Conservation (phyloP, 1,140 invertebrate genomes). For the Aphelenchoides besseyi region DNA sequence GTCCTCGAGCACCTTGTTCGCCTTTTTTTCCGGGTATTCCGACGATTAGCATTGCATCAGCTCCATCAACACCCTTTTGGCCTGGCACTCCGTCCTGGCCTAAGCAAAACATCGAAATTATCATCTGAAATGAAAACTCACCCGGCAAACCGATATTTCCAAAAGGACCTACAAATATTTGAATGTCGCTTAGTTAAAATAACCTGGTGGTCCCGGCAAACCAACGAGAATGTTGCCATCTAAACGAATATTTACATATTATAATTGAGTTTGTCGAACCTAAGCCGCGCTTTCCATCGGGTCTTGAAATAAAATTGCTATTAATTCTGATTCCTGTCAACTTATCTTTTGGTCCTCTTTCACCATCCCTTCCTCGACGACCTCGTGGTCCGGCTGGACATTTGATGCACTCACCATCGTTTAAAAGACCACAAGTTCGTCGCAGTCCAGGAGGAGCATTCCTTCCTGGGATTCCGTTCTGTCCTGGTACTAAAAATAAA, state of each 20-base stretch:
- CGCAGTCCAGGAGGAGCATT: conserved; percentile 28
- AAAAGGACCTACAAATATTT: not conserved
- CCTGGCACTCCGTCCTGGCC: too few relatives aligned
- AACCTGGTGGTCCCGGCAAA: not conserved
- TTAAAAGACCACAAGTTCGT: conserved; percentile 19
- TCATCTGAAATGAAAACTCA: too few relatives aligned
- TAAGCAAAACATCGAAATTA: too few relatives aligned
- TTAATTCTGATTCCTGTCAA: conserved; percentile 24
- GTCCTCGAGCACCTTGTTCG: too few relatives aligned
- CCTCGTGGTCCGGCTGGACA: conserved; percentile 30
- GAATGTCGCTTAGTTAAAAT: not conserved
- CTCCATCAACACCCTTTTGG: too few relatives aligned
- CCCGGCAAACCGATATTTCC: not conserved
- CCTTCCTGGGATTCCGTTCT: conserved; percentile 26
- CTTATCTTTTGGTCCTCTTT: conserved; percentile 18
- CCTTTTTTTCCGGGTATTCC: too few relatives aligned
- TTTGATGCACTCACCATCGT: conserved; percentile 11
- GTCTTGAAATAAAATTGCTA: not conserved
- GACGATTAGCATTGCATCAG: too few relatives aligned
- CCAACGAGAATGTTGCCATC: not conserved
- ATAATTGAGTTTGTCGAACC: too few relatives aligned
- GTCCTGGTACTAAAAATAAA: conserved; percentile 9
- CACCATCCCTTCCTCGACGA: not conserved
- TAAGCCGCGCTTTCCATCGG: not conserved
- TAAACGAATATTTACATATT: too few relatives aligned